Evolutionary conservation across 1,140 invertebrate species (phyloP).

Genomic region (Octopus bimaculoides): DNA sequence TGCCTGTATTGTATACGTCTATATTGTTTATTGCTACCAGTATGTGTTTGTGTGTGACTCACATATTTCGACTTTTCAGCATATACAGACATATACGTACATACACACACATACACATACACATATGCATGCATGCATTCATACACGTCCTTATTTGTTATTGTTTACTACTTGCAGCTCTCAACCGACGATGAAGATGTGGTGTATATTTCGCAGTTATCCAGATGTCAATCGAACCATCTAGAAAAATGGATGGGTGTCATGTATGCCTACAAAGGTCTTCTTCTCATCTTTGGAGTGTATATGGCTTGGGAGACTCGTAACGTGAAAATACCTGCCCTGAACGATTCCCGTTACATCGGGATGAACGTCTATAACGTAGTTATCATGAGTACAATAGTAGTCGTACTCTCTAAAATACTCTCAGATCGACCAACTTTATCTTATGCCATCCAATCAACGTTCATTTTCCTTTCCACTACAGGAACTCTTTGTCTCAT

Average conservation of each 20-base stretch:
- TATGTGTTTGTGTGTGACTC: too few relatives aligned
- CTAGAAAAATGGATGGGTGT: slow-evolving; percentile 82
- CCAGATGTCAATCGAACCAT: slow-evolving; percentile 81
- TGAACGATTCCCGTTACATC: slow-evolving; percentile 55
- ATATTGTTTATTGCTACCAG: too few relatives aligned
- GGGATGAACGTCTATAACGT: slow-evolving; percentile 84
- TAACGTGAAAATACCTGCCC: slow-evolving; percentile 51
- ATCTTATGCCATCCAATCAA: slow-evolving; percentile 78
- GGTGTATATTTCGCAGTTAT: slow-evolving; percentile 84
- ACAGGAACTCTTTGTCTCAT: slow-evolving; percentile 81
- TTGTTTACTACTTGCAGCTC: slow-evolving; percentile 21
- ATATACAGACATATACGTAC: not conserved
- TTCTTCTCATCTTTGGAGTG: slow-evolving; percentile 76
- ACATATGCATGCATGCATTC: not conserved
- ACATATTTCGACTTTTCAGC: too few relatives aligned
- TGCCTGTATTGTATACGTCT: too few relatives aligned
- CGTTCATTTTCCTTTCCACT: slow-evolving; percentile 79
- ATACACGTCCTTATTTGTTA: not conserved
- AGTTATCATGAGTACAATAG: slow-evolving; percentile 81
- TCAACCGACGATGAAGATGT: slow-evolving; percentile 55
- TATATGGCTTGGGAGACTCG: slow-evolving; percentile 55
- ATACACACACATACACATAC: not conserved
- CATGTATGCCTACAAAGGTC: slow-evolving; percentile 85
- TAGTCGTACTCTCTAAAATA: slow-evolving; percentile 80
- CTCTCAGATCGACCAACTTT: slow-evolving; percentile 80